Evolutionary conservation across 2,797 vertebrate genomes (phyloP).

Genomic region (Bucorvus abyssinicus): DNA sequence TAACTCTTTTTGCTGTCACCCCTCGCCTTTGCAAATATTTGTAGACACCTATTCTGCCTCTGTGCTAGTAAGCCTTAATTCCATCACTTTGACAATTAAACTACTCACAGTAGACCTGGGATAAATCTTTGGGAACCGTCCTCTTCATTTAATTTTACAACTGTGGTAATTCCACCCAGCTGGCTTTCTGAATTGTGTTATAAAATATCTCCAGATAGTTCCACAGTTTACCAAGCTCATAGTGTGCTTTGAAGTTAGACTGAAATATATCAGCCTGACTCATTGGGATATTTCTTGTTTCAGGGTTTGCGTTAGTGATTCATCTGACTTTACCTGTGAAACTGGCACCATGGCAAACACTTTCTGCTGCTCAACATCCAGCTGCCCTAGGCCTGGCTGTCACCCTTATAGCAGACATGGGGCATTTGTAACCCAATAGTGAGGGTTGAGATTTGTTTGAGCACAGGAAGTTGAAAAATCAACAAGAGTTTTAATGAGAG

Average conservation of each 20-base stretch:
- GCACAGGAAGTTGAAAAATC: background rate
- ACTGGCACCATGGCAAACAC: background rate
- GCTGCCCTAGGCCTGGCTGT: background rate
- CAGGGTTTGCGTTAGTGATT: background rate
- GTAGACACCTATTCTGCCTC: background rate
- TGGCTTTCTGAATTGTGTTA: constrained; percentile 11
- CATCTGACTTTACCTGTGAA: background rate
- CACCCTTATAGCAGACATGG: background rate
- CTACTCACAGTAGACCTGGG: background rate
- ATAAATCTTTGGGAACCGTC: background rate
- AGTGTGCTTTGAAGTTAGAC: background rate
- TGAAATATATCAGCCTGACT: background rate
- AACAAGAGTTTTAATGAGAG: background rate
- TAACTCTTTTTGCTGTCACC: background rate
- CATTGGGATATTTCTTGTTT: background rate
- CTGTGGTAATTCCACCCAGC: constrained; percentile 14
- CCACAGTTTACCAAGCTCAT: background rate
- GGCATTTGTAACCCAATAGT: background rate
- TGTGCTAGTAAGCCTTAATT: background rate
- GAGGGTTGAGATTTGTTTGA: background rate
- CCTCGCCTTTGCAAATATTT: background rate
- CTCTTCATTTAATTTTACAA: constrained; percentile 4
- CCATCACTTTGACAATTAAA: background rate
- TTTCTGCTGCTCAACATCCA: background rate
- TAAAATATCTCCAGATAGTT: background rate